phyloP scores from a whole-genome alignment of 92 coral and sea anemone genomes.

The Umimayanthus kanabou region DNA sequence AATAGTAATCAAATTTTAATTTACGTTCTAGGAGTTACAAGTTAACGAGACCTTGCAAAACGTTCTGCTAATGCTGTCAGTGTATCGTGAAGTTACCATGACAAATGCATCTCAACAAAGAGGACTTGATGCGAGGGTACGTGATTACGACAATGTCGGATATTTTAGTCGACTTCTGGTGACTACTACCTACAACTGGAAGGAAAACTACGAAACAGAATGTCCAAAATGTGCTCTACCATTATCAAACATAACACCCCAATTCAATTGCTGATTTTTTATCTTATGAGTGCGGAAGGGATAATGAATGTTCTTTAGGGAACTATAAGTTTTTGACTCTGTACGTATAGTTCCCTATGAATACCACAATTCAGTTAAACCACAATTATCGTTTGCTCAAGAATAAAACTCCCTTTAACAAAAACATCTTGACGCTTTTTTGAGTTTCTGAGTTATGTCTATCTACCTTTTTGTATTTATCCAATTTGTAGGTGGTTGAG shows the following conservation, averaged over 20 bases:
- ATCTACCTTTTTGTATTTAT: too few species aligned
- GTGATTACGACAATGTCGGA: not conserved
- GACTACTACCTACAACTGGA: not conserved
- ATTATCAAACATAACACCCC: too few species aligned
- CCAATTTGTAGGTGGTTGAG: not conserved
- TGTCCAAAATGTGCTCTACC: not conserved
- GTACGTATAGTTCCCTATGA: too few species aligned
- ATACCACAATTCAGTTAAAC: too few species aligned
- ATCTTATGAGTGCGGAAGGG: too few species aligned
- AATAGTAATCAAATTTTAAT: too few species aligned
- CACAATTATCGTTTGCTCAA: too few species aligned
- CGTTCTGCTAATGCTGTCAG: slow-evolving; percentile 61
- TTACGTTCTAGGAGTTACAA: not conserved
- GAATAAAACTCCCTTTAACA: too few species aligned
- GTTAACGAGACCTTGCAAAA: slow-evolving; percentile 25
- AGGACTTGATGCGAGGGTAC: slow-evolving; percentile 51
- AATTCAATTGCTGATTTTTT: too few species aligned
- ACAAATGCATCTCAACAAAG: slow-evolving; percentile 46
- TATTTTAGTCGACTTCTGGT: not conserved
- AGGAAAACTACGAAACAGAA: not conserved
- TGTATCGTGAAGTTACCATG: slow-evolving; percentile 77
- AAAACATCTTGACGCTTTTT: too few species aligned
- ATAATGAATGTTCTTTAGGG: too few species aligned
- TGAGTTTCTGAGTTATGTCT: not conserved
- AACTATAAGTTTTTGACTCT: too few species aligned